Evolutionary conservation across 2,113 vertebrate genomes (phyloP), one percentile per base, ranked within the genome.

Genomic region (Podocnemis expansa): DNA sequence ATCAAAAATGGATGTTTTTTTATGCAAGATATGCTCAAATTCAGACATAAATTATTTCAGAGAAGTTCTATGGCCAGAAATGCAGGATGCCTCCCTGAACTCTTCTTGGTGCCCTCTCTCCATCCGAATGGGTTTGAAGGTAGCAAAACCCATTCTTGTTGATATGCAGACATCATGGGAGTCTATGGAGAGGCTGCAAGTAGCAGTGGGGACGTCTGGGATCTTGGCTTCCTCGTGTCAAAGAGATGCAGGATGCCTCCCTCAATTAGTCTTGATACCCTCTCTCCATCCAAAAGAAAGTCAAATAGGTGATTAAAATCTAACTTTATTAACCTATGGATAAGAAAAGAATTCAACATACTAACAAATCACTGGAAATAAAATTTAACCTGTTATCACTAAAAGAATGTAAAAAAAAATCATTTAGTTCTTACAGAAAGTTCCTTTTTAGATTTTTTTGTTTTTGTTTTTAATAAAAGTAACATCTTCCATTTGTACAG

Each of bases 1-100:
- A 52, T 85, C 12, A 58, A 12, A 60, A 85, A 10, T 78, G 34
- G 5, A 11, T 91, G 86, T 54, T 38, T 54, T 38, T 55, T 3
- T 41, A 38, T 17, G 41, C 85, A 86, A 11, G 38, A 88, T 34
- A 24, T 87, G 91, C 63, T 80, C 12, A 84, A 1, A 85, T 93
- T 94, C 75, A 88, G 43, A 91, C 27, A 88, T 85, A 52, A n/a
- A 31, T 34, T 25, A 85, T 90, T 84, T 90, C 80, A 93, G 45
- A 19, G 41, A 80, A 88, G 31, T 24, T 80, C 79, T 84, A 79
- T 67, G 22, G 38, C 38, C 24, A 14, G 80, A 41, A 51, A 31
- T 63, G 56, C 83, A 95, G 95, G 63, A 89, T n/a, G n/a, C n/a
- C n/a, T n/a, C n/a, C n/a, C n/a, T n/a, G n/a, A n/a, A n/a, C n/a